These are phyloP conservation scores for Echinarachnius parma DNA, from an alignment of 53 echinoderm and acorn worm species.

Conservation along the genomic window DNA sequence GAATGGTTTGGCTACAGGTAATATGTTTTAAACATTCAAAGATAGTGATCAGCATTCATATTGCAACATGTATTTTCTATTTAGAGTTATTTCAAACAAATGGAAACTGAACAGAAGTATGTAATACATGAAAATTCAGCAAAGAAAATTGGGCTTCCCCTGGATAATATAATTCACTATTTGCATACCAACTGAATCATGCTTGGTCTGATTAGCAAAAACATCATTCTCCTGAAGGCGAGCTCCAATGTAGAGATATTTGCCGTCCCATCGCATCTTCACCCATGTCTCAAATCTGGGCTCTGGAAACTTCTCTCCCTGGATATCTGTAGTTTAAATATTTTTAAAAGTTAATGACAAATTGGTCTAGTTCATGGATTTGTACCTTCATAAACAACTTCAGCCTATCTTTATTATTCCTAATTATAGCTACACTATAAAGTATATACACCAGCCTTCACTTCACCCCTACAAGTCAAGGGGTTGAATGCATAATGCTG, in stretches of 20 bases:
- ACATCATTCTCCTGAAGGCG: conserved; percentile 79
- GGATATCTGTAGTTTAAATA: conserved; percentile 55
- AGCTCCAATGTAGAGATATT: conserved; percentile 74
- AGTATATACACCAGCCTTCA: no score
- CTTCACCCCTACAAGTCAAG: no score
- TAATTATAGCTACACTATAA: background rate
- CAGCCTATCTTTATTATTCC: background rate
- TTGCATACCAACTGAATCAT: conserved; percentile 79
- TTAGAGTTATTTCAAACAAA: no score
- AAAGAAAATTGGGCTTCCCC: no score
- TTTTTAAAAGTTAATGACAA: background rate
- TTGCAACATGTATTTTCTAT: no score
- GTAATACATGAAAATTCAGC: no score
- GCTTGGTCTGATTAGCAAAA: conserved; percentile 84
- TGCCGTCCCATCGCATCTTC: conserved; percentile 74
- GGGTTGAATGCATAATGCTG: no score
- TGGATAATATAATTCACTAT: background rate
- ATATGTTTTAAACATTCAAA: no score
- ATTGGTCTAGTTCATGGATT: background rate
- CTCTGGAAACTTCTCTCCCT: conserved; percentile 56
- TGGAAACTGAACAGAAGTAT: no score
- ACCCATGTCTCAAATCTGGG: conserved; percentile 76
- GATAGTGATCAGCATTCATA: no score
- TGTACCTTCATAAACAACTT: background rate
- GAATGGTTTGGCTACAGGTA: no score